These are phyloP conservation scores for Scortum barcoo DNA, from an alignment of 2,113 vertebrate species.

Conservation along the genomic window DNA sequence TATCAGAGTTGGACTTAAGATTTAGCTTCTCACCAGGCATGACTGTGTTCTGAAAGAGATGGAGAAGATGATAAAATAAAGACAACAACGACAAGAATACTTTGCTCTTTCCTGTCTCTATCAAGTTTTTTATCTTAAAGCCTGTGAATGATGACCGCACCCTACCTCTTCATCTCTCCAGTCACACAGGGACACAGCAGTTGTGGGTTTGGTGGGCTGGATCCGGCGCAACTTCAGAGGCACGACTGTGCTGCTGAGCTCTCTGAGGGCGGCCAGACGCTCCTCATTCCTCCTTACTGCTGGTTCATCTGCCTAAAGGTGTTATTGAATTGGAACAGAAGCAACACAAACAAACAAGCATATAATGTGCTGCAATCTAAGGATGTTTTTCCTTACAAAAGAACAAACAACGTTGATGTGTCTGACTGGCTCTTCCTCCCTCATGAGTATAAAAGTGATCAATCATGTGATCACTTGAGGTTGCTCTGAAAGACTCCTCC, in stretches of 20 bases:
- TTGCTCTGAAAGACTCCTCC: neutral
- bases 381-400: too few relatives aligned
- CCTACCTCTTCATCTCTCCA: constrained; percentile 89
- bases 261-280: constrained; percentile 85
- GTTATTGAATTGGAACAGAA: neutral
- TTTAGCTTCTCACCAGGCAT: constrained; percentile 84
- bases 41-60: constrained; percentile 85
- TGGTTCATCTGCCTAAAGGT: constrained; percentile 88
- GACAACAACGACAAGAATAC: neutral
- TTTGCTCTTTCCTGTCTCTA: neutral
- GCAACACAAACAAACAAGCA: neutral
- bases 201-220: constrained; percentile 73
- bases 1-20: constrained; percentile 87
- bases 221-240: constrained; percentile 89
- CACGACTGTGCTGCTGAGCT: constrained; percentile 80
- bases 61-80: neutral
- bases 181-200: constrained; percentile 90
- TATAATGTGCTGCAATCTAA: neutral
- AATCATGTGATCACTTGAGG: too few relatives aligned
- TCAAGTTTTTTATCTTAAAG: neutral
- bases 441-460: too few relatives aligned
- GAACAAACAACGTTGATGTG: too few relatives aligned
- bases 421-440: too few relatives aligned
- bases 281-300: constrained; percentile 86
- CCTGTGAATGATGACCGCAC: neutral